Evolutionary conservation across 2,888 invertebrate species (phyloP).

Genomic region (Dysmachus trigonus): DNA sequence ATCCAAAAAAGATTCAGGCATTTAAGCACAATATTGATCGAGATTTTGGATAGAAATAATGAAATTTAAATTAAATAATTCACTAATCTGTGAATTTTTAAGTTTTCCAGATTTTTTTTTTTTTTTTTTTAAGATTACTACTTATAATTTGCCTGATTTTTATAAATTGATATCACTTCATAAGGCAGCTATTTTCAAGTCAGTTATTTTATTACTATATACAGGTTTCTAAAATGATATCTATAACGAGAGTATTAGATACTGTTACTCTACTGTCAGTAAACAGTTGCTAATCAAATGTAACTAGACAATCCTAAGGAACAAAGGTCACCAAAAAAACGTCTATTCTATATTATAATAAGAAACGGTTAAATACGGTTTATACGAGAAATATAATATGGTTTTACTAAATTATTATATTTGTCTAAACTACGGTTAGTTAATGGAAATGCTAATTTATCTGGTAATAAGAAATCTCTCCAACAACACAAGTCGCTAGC

Average conservation of each 20-base stretch:
- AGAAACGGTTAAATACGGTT: constrained; percentile 31
- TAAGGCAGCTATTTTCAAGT: not conserved
- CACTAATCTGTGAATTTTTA: not conserved
- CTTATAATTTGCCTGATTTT: not conserved
- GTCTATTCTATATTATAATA: constrained; percentile 36
- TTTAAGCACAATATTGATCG: no score
- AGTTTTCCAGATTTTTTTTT: not conserved
- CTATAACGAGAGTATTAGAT: constrained; percentile 29
- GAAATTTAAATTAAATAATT: not conserved
- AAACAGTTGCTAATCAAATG: constrained; percentile 15
- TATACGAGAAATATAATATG: not conserved
- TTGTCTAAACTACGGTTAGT: not conserved
- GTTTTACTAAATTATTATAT: constrained; percentile 22
- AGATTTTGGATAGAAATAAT: not conserved
- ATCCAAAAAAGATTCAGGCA: no score
- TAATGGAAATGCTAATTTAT: constrained; percentile 21
- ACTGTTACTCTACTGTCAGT: constrained; percentile 22
- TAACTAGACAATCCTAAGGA: constrained; percentile 24
- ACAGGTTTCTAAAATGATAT: constrained; percentile 6
- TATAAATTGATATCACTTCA: not conserved
- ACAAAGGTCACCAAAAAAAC: constrained; percentile 9
- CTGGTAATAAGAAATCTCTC: constrained; percentile 25
- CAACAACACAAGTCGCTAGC: constrained; percentile 35
- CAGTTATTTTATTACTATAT: constrained; percentile 4
- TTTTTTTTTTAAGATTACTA: not conserved